A percentile compares a stretch with the other conserved stretches of the same genome.
phyloP scores from a whole-genome alignment of 2,113 vertebrate species.

The Salvelinus alpinus region DNA sequence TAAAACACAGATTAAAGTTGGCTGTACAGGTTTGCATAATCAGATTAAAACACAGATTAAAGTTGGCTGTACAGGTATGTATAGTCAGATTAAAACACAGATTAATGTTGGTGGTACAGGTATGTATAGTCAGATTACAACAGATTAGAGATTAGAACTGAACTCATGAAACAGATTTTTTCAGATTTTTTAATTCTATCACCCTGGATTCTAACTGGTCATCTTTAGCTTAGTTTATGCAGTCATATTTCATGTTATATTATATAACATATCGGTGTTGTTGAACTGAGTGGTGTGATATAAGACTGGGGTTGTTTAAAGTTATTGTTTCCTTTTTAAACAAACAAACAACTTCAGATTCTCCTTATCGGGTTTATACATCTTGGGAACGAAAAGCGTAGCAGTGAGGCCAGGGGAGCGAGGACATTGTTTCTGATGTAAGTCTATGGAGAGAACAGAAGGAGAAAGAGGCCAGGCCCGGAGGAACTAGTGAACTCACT shows the following conservation, averaged over 20 bases:
- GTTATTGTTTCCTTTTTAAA: background rate
- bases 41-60: no score
- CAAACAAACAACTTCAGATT: constrained; percentile 1
- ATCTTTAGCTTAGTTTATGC: background rate
- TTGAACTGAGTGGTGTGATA: background rate
- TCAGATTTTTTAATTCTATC: no score
- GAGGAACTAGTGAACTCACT: constrained; percentile 13
- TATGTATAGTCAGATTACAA: no score
- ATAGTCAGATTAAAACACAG: no score
- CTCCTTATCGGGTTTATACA: constrained; percentile 2
- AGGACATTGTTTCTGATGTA: constrained; percentile 3
- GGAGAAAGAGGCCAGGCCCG: background rate
- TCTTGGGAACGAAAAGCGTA: background rate
- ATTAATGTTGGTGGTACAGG: no score
- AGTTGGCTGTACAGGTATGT: no score
- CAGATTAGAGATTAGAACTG: no score
- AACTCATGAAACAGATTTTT: no score
- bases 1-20: no score
- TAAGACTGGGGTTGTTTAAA: background rate
- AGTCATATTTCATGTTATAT: no score
- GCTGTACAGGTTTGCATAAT: no score
- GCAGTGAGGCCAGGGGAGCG: no score
- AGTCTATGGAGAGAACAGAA: background rate
- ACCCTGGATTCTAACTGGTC: background rate
- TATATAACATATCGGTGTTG: constrained; percentile 29